Evolutionary conservation across 2,797 vertebrate genomes (phyloP), one percentile per base, ranked within the genome.

Genomic region (Spinibarbus caldwelli): DNA sequence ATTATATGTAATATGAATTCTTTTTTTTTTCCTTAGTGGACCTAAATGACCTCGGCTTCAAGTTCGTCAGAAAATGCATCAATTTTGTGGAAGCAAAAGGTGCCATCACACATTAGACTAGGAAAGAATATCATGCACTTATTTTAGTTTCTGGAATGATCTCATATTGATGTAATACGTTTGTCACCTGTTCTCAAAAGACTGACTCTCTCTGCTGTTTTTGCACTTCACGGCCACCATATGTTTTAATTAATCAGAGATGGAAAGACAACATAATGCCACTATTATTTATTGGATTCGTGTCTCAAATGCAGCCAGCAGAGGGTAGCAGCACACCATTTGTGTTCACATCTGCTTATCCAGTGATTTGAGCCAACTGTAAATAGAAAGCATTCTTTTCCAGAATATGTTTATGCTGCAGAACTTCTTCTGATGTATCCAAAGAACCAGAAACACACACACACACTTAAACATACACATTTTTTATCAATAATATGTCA

Each of bases 1-100:
- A 77, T 77, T 52, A 26, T 76, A 70, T 47, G 49, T 62, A 73
- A 62, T 81, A 76, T 80, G 9, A 8, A 2, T 41, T 73, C 77
- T 34, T 15, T 57, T 2, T 70, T 6, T n/a, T 21, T 31, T 80
- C 70, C 67, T 87, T 92, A 99, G 98, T 99, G 98, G 97, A 99
- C 75, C 94, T 99, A 89, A 99, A 99, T 71, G 98, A 98, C 91
- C 93, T 96, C 1, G 98, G 98, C 89, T 99, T 99, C 93, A 97
- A 96, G 92, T 99, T 99, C 89, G 97, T 99, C 79, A 93, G 96
- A 86, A 99, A 96, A 90, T 99, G 98, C 94, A 98, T 98, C 93
- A 99, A 99, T 85, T 95, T 94, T 0, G 93, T 99, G 85, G 98
- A 99, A 91, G 95, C 95, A 0, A 97, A 97, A 96, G 98, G 98